Base-by-base conservation (phyloP, 2,113 vertebrate genomes). In the Oreochromis spilurus region DNA sequence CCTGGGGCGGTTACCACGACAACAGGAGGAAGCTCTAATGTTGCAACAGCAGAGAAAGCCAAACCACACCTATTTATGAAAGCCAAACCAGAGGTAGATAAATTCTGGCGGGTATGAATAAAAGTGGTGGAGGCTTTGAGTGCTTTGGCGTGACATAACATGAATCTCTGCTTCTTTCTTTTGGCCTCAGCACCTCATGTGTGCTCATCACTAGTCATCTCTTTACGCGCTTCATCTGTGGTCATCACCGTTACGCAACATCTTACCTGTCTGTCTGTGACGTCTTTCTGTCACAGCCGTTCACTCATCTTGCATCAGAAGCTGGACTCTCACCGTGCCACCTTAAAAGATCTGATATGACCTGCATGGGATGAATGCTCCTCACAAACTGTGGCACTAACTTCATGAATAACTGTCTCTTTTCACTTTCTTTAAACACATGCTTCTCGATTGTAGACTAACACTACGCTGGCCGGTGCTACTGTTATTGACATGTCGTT, bases 31-130 rank as follows among this genome's bases (percentile, higher is more conserved):
- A 62, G 86, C 34, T 75, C 85, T 31, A 77, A 88, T 29, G 52
- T 83, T 45, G 89, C 79, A 70, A 85, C 77, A 34, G 65, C 62
- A 19, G 92, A 24, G 24, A 24, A 1, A 24, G 24, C 24, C 24
- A 24, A 24, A 24, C 24, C 24, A 24, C 24, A 24, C 24, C 24
- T 24, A 24, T 24, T 24, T 24, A 24, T 24, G 24, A 24, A 93
- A 90, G 62, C 84, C 77, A 92, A 70, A 60, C 4, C 91, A 40
- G 90, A 96, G 95, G 95, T 96, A 95, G 94, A 93, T 16, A 1
- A 78, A 86, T 40, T 54, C 54, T 82, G 75, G 75, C 13, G 40
- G 78, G 34, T 19, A 48, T 34, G 12, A 45, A 36, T 40, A 17
- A 54, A 75, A 45, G 14, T 16, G 26, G 21, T 79, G 70, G 83